Evolutionary conservation across 2,797 vertebrate species (phyloP).

Genomic region (Macropodus opercularis): DNA sequence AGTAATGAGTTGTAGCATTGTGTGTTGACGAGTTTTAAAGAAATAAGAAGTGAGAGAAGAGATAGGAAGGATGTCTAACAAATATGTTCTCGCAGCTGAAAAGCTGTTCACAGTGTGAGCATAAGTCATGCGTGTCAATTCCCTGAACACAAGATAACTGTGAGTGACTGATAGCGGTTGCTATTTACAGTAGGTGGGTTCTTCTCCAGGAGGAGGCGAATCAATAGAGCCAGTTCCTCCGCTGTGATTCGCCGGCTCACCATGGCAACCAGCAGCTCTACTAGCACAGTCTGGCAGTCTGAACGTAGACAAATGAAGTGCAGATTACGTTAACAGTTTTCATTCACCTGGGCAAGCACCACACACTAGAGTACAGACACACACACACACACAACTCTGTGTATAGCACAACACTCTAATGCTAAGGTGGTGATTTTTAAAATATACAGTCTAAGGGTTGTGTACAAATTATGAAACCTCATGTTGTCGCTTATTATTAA

Average conservation of each 20-base stretch:
- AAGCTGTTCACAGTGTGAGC: slow-evolving; percentile 9
- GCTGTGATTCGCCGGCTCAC: slow-evolving; percentile 90
- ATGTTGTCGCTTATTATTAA: background rate
- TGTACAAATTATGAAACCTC: too few species aligned
- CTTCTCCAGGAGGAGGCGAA: slow-evolving; percentile 94
- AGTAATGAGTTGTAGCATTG: slow-evolving; percentile 31
- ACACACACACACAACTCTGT: too few species aligned
- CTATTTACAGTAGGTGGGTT: slow-evolving; percentile 90
- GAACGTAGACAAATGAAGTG: slow-evolving; percentile 50
- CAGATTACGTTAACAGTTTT: slow-evolving; percentile 45
- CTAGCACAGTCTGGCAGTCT: slow-evolving; percentile 91
- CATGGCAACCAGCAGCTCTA: slow-evolving; percentile 93
- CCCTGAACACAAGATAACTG: slow-evolving; percentile 18
- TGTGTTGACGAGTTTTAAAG: slow-evolving; percentile 46
- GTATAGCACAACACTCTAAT: too few species aligned
- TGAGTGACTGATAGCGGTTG: slow-evolving; percentile 36
- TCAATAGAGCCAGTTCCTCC: slow-evolving; percentile 91
- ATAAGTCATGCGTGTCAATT: slow-evolving; percentile 28
- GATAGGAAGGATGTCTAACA: slow-evolving; percentile 22
- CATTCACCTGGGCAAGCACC: slow-evolving; percentile 25
- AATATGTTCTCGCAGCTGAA: slow-evolving; percentile 17
- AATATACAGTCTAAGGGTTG: background rate
- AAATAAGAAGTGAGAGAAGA: slow-evolving; percentile 25
- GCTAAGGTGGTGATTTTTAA: background rate
- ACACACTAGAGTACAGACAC: slow-evolving; percentile 18